phyloP scores from a whole-genome alignment of 2,113 vertebrate genomes.

The Eurystomus gularis region DNA sequence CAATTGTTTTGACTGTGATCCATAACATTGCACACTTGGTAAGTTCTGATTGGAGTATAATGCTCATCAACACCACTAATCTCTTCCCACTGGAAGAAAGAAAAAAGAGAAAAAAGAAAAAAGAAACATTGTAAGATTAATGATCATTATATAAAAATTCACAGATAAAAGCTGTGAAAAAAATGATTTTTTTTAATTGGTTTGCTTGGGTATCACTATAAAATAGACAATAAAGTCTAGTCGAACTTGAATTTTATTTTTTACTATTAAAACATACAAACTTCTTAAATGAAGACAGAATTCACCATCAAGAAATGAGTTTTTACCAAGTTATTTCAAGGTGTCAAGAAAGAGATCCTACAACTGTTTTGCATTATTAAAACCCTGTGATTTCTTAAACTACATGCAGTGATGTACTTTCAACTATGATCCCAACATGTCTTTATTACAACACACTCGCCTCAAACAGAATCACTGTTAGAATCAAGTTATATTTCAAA shows the following conservation, averaged over 20 bases:
- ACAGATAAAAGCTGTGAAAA: neutral
- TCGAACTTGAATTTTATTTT: neutral
- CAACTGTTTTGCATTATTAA: neutral
- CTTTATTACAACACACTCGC: neutral
- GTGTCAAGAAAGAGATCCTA: neutral
- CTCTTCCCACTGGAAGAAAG: slow-evolving; percentile 90
- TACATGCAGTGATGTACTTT: neutral
- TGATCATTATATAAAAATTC: neutral
- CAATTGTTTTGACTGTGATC: slow-evolving; percentile 99
- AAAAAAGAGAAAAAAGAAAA: neutral
- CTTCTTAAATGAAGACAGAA: neutral
- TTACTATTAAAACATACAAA: neutral
- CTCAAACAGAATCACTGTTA: neutral
- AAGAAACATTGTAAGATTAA: neutral
- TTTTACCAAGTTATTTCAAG: neutral
- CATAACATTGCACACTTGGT: slow-evolving; percentile 99
- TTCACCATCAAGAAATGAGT: neutral
- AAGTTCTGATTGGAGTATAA: slow-evolving; percentile 97
- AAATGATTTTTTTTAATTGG: neutral
- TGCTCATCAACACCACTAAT: slow-evolving; percentile 98
- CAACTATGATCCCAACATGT: neutral
- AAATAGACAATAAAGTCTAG: neutral
- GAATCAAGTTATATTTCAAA: neutral
- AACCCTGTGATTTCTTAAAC: neutral
- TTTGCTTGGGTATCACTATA: neutral